These are phyloP conservation scores for Pseudachorutes palmiensis DNA, from an alignment of 1,140 invertebrate species.

Conservation along the genomic window DNA sequence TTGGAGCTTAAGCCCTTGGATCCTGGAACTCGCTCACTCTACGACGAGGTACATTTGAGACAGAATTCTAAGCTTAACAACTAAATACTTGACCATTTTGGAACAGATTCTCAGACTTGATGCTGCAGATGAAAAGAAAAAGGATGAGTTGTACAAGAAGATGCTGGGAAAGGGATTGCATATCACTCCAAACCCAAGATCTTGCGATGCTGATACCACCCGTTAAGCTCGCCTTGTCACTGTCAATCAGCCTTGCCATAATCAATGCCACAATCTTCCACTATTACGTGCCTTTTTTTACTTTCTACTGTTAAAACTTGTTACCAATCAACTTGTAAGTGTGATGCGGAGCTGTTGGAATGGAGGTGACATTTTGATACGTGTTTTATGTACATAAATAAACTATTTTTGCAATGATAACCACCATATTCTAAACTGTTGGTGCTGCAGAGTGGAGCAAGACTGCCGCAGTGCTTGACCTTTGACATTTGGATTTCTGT, in stretches of 20 bases:
- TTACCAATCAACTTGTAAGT: not conserved
- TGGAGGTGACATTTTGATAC: too few relatives aligned
- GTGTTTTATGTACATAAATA: not conserved
- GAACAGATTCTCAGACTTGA: not conserved
- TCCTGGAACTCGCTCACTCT: not conserved
- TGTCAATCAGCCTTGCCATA: not conserved
- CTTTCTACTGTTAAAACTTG: not conserved
- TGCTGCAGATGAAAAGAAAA: not conserved
- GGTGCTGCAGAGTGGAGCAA: not conserved
- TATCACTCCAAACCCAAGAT: too few relatives aligned
- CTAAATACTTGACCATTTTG: not conserved
- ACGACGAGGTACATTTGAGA: not conserved
- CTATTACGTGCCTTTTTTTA: not conserved
- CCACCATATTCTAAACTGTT: not conserved
- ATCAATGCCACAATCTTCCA: not conserved
- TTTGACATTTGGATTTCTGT: not conserved
- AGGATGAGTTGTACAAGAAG: conserved; percentile 3
- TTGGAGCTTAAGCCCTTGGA: not conserved
- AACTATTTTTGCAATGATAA: not conserved
- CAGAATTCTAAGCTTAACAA: not conserved
- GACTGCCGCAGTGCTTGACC: not conserved
- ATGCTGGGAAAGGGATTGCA: not conserved
- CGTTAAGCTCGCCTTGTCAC: too few relatives aligned
- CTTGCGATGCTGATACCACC: too few relatives aligned
- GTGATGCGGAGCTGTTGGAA: not conserved